A percentile compares a stretch with the other conserved stretches of the same genome.
These are phyloP conservation scores for Rhyacophila evoluta DNA, from an alignment of 2,888 invertebrate genomes.

Conservation along the genomic window DNA sequence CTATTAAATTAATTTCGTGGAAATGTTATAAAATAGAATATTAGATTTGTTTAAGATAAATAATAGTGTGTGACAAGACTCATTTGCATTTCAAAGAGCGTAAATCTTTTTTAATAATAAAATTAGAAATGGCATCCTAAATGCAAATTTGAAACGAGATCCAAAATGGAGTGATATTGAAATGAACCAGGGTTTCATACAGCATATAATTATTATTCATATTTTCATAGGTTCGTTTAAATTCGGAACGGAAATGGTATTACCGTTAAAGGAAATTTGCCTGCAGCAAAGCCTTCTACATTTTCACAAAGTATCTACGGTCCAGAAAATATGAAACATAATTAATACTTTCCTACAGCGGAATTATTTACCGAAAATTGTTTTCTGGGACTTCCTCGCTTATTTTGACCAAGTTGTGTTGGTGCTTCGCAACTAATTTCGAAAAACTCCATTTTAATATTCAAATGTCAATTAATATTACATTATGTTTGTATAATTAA, in stretches of 20 bases:
- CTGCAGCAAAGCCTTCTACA: conserved; percentile 24
- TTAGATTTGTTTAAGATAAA: not conserved
- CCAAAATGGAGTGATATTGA: not conserved
- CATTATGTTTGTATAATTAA: too few species aligned
- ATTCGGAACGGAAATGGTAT: conserved; percentile 18
- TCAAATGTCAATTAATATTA: too few species aligned
- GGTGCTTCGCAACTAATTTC: too few species aligned
- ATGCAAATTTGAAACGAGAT: not conserved
- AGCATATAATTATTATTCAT: conserved; percentile 17
- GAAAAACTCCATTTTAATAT: too few species aligned
- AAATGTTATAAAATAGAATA: too few species aligned
- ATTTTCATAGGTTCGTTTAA: conserved; percentile 14
- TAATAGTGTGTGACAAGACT: not conserved
- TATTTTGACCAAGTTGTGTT: not conserved
- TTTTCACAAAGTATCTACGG: conserved; percentile 11
- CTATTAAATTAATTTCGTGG: too few species aligned
- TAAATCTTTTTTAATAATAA: not conserved
- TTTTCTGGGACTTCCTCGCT: not conserved
- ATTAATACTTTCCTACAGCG: not conserved
- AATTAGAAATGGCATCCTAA: not conserved
- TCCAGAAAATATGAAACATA: conserved; percentile 20
- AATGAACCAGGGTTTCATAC: conserved; percentile 5
- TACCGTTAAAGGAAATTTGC: conserved; percentile 18
- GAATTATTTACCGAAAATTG: conserved; percentile 9
- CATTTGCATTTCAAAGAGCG: not conserved